phyloP scores from a whole-genome alignment of 2,797 vertebrate genomes.

The Chromis chromis region DNA sequence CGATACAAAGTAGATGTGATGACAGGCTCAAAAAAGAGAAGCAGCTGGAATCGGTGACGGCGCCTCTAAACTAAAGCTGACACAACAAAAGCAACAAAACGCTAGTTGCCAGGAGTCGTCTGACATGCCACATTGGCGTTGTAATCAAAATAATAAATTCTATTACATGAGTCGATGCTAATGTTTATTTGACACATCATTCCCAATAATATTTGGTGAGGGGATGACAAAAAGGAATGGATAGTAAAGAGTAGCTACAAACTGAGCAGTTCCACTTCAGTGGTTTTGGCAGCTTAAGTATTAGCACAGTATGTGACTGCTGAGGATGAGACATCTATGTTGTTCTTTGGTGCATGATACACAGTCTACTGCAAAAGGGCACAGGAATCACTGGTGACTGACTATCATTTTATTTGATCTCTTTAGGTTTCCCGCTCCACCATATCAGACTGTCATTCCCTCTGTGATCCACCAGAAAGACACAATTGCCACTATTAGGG shows the following conservation, averaged over 20 bases:
- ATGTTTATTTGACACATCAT: slow-evolving; percentile 57
- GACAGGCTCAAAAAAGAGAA: slow-evolving; percentile 93
- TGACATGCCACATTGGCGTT: slow-evolving; percentile 61
- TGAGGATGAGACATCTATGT: slow-evolving; percentile 73
- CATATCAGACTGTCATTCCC: slow-evolving; percentile 71
- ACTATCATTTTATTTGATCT: slow-evolving; percentile 81
- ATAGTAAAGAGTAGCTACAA: slow-evolving; percentile 61
- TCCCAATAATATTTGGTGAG: slow-evolving; percentile 64
- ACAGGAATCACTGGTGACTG: slow-evolving; percentile 73
- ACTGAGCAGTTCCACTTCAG: slow-evolving; percentile 67
- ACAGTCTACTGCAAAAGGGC: slow-evolving; percentile 75
- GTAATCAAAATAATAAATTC: slow-evolving; percentile 62
- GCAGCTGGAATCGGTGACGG: slow-evolving; percentile 94
- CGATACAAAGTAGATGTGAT: slow-evolving; percentile 95
- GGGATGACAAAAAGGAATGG: slow-evolving; percentile 56
- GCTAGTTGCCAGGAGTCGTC: slow-evolving; percentile 71
- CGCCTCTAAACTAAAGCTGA: slow-evolving; percentile 87
- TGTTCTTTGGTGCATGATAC: slow-evolving; percentile 76
- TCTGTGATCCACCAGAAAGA: slow-evolving; percentile 78
- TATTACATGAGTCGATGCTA: slow-evolving; percentile 51
- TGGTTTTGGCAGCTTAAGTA: slow-evolving; percentile 72
- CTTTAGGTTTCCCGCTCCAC: slow-evolving; percentile 71
- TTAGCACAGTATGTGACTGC: slow-evolving; percentile 70
- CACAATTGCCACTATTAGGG: slow-evolving; percentile 72
- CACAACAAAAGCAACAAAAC: slow-evolving; percentile 81